These are phyloP conservation scores for Regulus satrapa DNA, from an alignment of 2,113 vertebrate species.

Conservation along the genomic window DNA sequence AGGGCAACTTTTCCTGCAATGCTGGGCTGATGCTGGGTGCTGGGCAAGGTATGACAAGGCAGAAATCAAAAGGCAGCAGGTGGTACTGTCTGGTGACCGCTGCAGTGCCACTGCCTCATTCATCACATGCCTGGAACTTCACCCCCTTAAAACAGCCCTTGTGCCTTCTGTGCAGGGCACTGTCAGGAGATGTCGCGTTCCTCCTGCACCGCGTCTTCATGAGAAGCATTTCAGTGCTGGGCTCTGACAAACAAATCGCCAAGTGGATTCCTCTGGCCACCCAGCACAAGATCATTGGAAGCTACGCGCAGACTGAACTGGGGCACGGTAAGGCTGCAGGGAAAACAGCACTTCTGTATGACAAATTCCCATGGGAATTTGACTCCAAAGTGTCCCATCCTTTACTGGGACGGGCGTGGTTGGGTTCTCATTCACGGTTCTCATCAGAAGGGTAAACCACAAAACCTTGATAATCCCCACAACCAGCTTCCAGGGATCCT, in stretches of 20 bases:
- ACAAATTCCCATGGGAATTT: not conserved
- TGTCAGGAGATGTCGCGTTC: slow-evolving; percentile 39
- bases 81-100: not conserved
- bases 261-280: slow-evolving; percentile 69
- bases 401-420: not conserved
- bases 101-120: not conserved
- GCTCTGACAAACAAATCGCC: slow-evolving; percentile 71
- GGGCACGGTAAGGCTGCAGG: slow-evolving; percentile 72
- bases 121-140: not conserved
- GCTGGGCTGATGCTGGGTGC: not conserved
- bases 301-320: slow-evolving; percentile 77
- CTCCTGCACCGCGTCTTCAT: slow-evolving; percentile 42
- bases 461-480: not conserved
- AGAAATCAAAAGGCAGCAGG: not conserved
- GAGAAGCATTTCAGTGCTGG: slow-evolving; percentile 62
- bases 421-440: not conserved
- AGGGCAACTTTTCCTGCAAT: not conserved
- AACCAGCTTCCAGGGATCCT: not conserved
- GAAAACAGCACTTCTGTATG: not conserved
- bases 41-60: not conserved
- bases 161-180: slow-evolving; percentile 35
- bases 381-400: not conserved
- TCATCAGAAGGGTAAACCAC: not conserved
- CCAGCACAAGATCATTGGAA: slow-evolving; percentile 55
- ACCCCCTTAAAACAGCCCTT: not conserved